These are phyloP conservation scores for Neodiprion pinetum DNA, from an alignment of 1,140 invertebrate species.

Conservation along the genomic window DNA sequence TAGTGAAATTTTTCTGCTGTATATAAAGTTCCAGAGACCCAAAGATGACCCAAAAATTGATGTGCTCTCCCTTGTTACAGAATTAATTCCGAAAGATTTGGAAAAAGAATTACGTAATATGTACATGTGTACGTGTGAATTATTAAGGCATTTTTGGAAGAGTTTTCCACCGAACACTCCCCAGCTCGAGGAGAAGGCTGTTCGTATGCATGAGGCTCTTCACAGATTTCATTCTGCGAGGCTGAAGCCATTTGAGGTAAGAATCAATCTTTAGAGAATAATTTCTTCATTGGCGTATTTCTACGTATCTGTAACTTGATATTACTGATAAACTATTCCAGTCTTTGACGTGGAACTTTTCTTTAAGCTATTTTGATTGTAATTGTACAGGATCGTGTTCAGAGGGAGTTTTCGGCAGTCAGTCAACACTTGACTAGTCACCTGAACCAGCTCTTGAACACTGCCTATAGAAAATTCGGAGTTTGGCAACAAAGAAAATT, in stretches of 20 bases:
- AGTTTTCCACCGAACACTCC: conserved; percentile 89
- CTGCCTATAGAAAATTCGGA: conserved; percentile 83
- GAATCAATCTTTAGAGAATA: conserved; percentile 14
- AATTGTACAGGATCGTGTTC: conserved; percentile 73
- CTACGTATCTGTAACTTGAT: no score
- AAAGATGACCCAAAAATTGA: background rate
- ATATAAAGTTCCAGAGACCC: conserved; percentile 20
- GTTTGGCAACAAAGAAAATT: conserved; percentile 83
- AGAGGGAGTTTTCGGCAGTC: conserved; percentile 78
- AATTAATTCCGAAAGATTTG: conserved; percentile 81
- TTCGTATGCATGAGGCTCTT: conserved; percentile 86
- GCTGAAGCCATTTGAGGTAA: conserved; percentile 83
- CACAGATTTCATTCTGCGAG: conserved; percentile 87
- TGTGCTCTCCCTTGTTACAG: conserved; percentile 55
- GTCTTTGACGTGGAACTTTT: conserved; percentile 2
- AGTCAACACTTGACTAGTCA: conserved; percentile 86
- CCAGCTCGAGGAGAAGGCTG: conserved; percentile 80
- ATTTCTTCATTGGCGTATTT: no score
- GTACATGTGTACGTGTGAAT: conserved; percentile 85
- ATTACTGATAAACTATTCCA: conserved; percentile 6
- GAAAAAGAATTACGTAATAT: conserved; percentile 83
- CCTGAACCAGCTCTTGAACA: conserved; percentile 82
- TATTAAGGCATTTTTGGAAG: conserved; percentile 92
- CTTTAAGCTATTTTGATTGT: conserved; percentile 8
- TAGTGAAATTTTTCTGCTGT: background rate